Conservation (phyloP, 2,888 invertebrate species). For the Drosophila picticornis region DNA sequence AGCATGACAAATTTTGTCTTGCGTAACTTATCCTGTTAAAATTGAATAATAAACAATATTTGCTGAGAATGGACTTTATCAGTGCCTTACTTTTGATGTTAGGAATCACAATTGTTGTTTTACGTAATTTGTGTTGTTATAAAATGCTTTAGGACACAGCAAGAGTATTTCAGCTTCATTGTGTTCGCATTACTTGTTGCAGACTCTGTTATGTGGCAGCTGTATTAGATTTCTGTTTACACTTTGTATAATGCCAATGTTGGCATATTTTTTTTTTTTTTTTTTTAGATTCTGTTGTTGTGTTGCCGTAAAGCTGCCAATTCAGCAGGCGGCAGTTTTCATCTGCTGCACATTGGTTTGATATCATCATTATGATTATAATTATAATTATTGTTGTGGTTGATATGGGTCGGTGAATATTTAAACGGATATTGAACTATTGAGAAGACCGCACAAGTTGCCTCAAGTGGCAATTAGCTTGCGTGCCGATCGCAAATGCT, state of each 20-base stretch:
- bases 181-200: neutral
- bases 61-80: neutral
- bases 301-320: constrained; percentile 11
- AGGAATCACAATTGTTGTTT: neutral
- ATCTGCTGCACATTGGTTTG: constrained; percentile 35
- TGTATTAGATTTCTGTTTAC: constrained; percentile 67
- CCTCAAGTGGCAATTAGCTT: constrained; percentile 70
- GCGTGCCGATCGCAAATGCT: constrained; percentile 30
- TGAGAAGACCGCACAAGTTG: constrained; percentile 53
- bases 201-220: constrained; percentile 5
- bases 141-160: neutral
- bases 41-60: neutral
- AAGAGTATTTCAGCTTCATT: constrained; percentile 33
- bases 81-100: neutral
- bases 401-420: constrained; percentile 11
- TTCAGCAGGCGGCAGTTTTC: constrained; percentile 28
- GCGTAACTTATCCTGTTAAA: neutral
- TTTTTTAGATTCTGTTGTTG: neutral
- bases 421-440: constrained; percentile 63
- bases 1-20: neutral
- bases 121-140: too few relatives aligned
- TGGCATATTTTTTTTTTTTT: constrained; percentile 38
- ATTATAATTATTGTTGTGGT: constrained; percentile 10
- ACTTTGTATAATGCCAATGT: constrained; percentile 46
- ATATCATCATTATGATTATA: constrained; percentile 36